phyloP scores from a whole-genome alignment of 1,140 invertebrate genomes.

The Drosophila varians region DNA sequence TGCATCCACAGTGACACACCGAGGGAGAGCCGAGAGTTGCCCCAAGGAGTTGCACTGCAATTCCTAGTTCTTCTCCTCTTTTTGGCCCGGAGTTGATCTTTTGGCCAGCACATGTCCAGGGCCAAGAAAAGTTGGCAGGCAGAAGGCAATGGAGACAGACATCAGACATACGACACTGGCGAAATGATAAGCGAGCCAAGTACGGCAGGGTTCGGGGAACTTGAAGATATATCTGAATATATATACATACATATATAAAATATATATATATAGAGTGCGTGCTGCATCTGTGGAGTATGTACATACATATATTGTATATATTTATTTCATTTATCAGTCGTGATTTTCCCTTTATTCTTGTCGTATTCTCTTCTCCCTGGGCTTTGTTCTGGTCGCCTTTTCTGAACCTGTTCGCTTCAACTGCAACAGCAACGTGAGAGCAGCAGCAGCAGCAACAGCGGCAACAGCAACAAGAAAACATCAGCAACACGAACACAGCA shows the following conservation, averaged over 20 bases:
- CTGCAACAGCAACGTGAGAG: constrained; percentile 55
- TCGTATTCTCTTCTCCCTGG: constrained; percentile 17
- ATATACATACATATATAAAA: constrained; percentile 34
- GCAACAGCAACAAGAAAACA: constrained; percentile 28
- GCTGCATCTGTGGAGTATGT: constrained; percentile 21
- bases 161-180: constrained; percentile 45
- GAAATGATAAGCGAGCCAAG: constrained; percentile 72
- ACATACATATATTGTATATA: constrained; percentile 16
- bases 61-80: neutral
- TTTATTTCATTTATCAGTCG: constrained; percentile 71
- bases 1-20: constrained; percentile 57
- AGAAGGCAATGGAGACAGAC: constrained; percentile 33
- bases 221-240: constrained; percentile 42
- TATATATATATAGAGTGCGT: constrained; percentile 33
- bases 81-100: neutral
- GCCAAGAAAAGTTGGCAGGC: constrained; percentile 45
- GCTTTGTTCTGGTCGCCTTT: constrained; percentile 51
- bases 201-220: constrained; percentile 34
- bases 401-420: constrained; percentile 72
- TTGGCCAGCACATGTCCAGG: constrained; percentile 53
- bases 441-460: constrained; percentile 17
- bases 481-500: constrained; percentile 7
- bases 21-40: constrained; percentile 2
- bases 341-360: constrained; percentile 62
- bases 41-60: constrained; percentile 28